Evolutionary conservation across 2,113 vertebrate genomes (phyloP).

Genomic region (Xiphophorus couchianus): DNA sequence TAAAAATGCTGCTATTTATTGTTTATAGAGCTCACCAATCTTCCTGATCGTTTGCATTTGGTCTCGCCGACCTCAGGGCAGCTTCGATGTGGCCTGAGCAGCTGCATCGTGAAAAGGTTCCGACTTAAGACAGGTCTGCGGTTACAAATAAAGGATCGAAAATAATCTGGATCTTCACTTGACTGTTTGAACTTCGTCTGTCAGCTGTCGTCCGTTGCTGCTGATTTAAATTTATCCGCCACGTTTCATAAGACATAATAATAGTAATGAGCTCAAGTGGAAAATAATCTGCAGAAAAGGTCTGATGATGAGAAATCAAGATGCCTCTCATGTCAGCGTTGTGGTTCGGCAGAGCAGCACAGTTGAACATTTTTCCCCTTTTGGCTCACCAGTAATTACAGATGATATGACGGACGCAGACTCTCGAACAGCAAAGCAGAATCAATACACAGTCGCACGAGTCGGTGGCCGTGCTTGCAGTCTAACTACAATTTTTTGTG

Average conservation of each 20-base stretch:
- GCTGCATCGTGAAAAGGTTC: too few species aligned
- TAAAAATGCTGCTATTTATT: too few species aligned
- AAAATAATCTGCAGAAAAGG: slow-evolving; percentile 17
- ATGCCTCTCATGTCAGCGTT: slow-evolving; percentile 16
- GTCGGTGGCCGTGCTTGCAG: slow-evolving; percentile 7
- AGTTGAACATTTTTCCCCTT: slow-evolving; percentile 10
- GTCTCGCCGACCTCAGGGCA: too few species aligned
- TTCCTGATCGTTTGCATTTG: too few species aligned
- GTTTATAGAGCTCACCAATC: too few species aligned
- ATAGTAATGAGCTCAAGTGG: slow-evolving; percentile 1
- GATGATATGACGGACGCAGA: slow-evolving; percentile 31
- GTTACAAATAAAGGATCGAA: background rate
- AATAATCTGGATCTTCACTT: background rate
- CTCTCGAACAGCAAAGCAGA: slow-evolving; percentile 12
- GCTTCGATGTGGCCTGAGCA: too few species aligned
- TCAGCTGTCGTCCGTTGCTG: slow-evolving; percentile 12
- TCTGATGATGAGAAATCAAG: slow-evolving; percentile 32
- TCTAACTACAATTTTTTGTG: slow-evolving; percentile 42
- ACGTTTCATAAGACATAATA: too few species aligned
- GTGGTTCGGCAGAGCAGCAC: slow-evolving; percentile 11
- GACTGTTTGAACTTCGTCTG: background rate
- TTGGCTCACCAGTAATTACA: slow-evolving; percentile 24
- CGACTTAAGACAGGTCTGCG: too few species aligned
- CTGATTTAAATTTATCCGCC: slow-evolving; percentile 8
- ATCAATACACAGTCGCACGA: slow-evolving; percentile 38